Conservation (phyloP, 2,888 invertebrate species). For the Tenodera sinensis region DNA sequence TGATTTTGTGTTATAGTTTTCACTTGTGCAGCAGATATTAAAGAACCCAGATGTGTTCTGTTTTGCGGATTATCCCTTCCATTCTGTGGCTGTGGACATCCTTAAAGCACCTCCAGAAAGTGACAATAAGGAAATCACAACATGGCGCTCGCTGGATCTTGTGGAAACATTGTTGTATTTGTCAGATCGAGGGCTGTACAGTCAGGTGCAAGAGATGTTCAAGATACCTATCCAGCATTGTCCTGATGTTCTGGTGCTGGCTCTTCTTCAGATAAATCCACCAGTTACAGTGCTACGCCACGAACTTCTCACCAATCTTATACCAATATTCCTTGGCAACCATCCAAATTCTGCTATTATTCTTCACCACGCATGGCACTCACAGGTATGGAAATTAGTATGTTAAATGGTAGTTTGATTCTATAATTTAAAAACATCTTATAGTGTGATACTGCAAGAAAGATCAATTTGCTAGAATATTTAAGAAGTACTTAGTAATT, state of each 20-base stretch:
- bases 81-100: conserved; percentile 80
- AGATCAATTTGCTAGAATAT: too few relatives aligned
- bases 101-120: conserved; percentile 93
- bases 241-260: conserved; percentile 89
- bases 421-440: too few relatives aligned
- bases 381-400: conserved; percentile 46
- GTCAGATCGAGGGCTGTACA: conserved; percentile 81
- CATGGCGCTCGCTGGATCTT: conserved; percentile 90
- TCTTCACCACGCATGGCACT: conserved; percentile 93
- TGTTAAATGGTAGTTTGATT: too few relatives aligned
- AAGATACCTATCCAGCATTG: conserved; percentile 90
- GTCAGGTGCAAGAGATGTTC: conserved; percentile 81
- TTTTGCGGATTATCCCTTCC: conserved; percentile 87
- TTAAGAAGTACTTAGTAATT: too few relatives aligned
- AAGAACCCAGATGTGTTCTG: conserved; percentile 92
- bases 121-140: conserved; percentile 88
- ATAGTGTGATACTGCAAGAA: too few relatives aligned
- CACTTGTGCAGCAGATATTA: conserved; percentile 78
- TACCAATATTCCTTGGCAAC: conserved; percentile 91
- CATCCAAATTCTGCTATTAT: conserved; percentile 97
- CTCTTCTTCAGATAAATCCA: conserved; percentile 81
- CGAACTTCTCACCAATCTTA: conserved; percentile 80
- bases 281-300: conserved; percentile 75
- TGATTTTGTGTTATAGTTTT: conserved; percentile 55
- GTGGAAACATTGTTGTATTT: conserved; percentile 83